Percentiles rank a stretch among this genome's conserved stretches.
phyloP scores from a whole-genome alignment of 2,888 invertebrate species.

The Phorcus lineatus region DNA sequence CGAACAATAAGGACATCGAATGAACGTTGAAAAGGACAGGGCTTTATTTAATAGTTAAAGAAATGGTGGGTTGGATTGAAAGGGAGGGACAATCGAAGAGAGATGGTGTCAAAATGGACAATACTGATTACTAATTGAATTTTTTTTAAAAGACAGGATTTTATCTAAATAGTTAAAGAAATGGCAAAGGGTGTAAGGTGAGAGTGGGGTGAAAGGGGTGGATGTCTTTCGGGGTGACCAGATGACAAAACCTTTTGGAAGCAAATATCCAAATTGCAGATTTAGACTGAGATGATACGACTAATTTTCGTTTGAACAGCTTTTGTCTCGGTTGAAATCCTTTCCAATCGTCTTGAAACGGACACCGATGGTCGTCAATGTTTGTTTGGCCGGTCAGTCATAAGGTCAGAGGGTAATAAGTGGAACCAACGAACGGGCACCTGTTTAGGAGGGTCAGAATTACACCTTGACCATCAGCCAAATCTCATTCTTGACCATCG shows the following conservation, averaged over 20 bases:
- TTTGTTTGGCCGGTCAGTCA: conserved; percentile 16
- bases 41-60: background rate
- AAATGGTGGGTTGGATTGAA: background rate
- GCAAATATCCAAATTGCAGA: background rate
- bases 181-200: background rate
- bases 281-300: background rate
- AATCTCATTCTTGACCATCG: background rate
- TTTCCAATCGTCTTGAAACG: conserved; percentile 13
- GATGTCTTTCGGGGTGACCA: background rate
- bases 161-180: background rate
- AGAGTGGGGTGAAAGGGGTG: background rate
- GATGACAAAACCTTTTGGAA: background rate
- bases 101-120: background rate
- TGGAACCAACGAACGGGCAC: background rate
- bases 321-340: conserved; percentile 18
- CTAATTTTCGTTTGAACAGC: background rate
- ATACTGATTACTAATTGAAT: background rate
- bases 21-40: background rate
- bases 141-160: background rate
- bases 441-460: background rate
- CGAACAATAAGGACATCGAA: background rate
- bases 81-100: background rate
- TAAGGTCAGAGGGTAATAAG: conserved; percentile 23
- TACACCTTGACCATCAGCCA: background rate
- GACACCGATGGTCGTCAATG: conserved; percentile 14